Conservation (phyloP, 1,140 invertebrate genomes). For the Ectropis grisescens region DNA sequence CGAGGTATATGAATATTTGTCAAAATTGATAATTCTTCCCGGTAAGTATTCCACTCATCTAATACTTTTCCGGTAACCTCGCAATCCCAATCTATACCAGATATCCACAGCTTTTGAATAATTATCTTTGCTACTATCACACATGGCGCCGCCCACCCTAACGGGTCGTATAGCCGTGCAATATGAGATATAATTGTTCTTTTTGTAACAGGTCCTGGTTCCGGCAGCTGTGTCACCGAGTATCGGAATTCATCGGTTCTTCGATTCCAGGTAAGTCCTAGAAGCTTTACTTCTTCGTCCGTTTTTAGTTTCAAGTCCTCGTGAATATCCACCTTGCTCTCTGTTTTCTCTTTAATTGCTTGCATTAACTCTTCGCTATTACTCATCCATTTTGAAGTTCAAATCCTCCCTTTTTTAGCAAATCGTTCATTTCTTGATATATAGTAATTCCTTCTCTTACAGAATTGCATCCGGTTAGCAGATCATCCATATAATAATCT, state of each 20-base stretch:
- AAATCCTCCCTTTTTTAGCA: neutral
- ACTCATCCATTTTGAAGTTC: neutral
- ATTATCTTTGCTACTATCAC: neutral
- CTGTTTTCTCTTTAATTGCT: too few species aligned
- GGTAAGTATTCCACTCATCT: neutral
- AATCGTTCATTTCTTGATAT: neutral
- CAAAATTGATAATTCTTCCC: neutral
- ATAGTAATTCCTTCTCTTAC: neutral
- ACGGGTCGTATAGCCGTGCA: neutral
- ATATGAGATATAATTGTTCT: neutral
- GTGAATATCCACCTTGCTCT: too few species aligned
- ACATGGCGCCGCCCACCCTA: neutral
- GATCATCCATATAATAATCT: neutral
- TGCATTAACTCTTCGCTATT: neutral
- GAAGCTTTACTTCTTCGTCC: neutral
- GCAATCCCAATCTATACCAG: neutral
- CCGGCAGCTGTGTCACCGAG: neutral
- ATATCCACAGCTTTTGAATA: neutral
- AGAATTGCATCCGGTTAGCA: neutral
- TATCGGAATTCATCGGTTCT: neutral
- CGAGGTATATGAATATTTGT: neutral
- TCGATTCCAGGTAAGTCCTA: neutral
- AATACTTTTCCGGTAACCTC: neutral
- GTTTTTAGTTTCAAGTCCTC: too few species aligned
- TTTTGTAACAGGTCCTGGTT: neutral